Conservation (phyloP, 1,140 invertebrate genomes). For the Penaeus japonicus region DNA sequence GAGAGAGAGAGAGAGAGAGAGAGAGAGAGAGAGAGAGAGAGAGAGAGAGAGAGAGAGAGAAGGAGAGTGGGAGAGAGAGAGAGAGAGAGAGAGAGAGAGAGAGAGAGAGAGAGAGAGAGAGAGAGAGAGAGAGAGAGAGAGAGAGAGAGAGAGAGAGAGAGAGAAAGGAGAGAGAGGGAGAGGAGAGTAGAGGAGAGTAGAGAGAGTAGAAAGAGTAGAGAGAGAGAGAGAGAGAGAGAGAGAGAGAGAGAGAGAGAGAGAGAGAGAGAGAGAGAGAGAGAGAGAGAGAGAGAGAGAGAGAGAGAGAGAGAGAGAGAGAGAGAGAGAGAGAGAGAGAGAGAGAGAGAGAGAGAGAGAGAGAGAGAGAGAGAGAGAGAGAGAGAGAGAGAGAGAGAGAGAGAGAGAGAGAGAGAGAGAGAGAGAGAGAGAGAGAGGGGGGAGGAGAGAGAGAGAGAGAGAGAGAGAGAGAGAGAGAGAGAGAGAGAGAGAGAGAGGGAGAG, state of each 20-base stretch:
- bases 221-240: background rate
- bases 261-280: background rate
- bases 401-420: too few relatives aligned
- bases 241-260: background rate
- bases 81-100: background rate
- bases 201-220: background rate
- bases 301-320: conserved; percentile 20
- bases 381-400: background rate
- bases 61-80: background rate
- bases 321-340: conserved; percentile 16
- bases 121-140: background rate
- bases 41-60: too few relatives aligned
- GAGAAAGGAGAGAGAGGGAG: background rate
- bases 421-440: background rate
- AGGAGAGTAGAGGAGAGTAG: background rate
- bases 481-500: conserved; percentile 4
- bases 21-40: too few relatives aligned
- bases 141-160: background rate
- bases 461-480: background rate
- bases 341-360: conserved; percentile 24
- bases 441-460: background rate
- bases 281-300: background rate
- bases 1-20: too few relatives aligned
- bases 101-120: background rate
- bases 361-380: background rate